Evolutionary conservation across 64 coral and sea anemone genomes (phyloP).

Genomic region (Astreopora myriophthalma): DNA sequence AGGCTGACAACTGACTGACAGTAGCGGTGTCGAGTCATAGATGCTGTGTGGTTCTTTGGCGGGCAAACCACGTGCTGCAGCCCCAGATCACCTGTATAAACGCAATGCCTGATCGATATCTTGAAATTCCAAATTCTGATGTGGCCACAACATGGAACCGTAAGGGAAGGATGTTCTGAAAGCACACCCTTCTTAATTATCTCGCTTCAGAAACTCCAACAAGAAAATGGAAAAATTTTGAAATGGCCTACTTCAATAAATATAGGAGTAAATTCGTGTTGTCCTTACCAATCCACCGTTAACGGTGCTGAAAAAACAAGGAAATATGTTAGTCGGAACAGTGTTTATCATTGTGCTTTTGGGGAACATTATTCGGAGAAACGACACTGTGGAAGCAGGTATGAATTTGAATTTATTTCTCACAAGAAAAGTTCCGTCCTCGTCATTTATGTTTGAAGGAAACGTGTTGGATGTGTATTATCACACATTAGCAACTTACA

Average conservation of each 20-base stretch:
- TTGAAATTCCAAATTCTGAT: slow-evolving; percentile 7
- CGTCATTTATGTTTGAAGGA: neutral
- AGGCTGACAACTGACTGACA: neutral
- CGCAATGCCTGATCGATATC: slow-evolving; percentile 34
- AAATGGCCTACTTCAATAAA: neutral
- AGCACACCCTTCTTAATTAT: neutral
- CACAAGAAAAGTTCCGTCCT: neutral
- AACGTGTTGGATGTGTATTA: neutral
- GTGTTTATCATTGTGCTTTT: slow-evolving; percentile 25
- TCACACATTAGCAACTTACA: neutral
- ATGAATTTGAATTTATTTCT: neutral
- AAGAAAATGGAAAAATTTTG: neutral
- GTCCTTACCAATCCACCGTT: neutral
- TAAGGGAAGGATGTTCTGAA: neutral
- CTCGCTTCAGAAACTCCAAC: neutral
- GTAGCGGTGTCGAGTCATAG: neutral
- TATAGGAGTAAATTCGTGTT: neutral
- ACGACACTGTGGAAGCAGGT: neutral
- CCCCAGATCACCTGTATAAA: slow-evolving; percentile 45
- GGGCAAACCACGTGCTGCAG: slow-evolving; percentile 34
- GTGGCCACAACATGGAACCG: neutral
- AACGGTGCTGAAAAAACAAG: neutral
- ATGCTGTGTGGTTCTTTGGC: slow-evolving; percentile 2
- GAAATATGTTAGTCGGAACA: neutral
- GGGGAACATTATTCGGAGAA: neutral